Evolutionary conservation across 2,888 invertebrate species (phyloP), one percentile per base, ranked within the genome.

Genomic region (Drosophila ustulata): DNA sequence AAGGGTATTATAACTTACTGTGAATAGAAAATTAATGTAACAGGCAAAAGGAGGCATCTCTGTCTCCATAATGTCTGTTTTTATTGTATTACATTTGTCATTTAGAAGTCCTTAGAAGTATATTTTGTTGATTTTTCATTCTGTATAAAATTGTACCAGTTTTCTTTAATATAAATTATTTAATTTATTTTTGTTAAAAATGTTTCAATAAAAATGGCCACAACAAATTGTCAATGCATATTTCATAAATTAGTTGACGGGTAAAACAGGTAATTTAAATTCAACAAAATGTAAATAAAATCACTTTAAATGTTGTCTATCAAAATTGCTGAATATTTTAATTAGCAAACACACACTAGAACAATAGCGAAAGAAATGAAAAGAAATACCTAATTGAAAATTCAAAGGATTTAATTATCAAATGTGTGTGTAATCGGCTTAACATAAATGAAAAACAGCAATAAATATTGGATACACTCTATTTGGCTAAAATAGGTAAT

Each of bases 381-480:
- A 7, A n/a, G 5, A 47, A 51, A 59, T 43, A 34, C 8, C 37
- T 55, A 11, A 62, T 32, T 23, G n/a, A 47, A 47, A 37, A 32
- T 45, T n/a, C 26, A 45, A 37, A 7, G 37, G 34, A 46, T 45
- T 53, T 34, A 34, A 53, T 62, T 46, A 53, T 11, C n/a, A 30
- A 34, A 13, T 59, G 43, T 43, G 32, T 52, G 9, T n/a, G 18
- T 52, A 45, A 61, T 61, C 34, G 32, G n/a, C 39, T 25, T 25
- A 32, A 34, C 39, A 18, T 25, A 32, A 34, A 56, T 45, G 41
- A 57, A 52, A 57, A 43, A 25, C 32, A 45, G 41, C 50, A 49
- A 74, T 71, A 71, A 66, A 74, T 74, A 66, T 57, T 4, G 13
- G 1, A n/a, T 23, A 23, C 7, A 18, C 4, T 28, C 9, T 7